These are phyloP conservation scores for Eriosoma lanigerum DNA, from an alignment of 1,140 invertebrate genomes.

Conservation along the genomic window DNA sequence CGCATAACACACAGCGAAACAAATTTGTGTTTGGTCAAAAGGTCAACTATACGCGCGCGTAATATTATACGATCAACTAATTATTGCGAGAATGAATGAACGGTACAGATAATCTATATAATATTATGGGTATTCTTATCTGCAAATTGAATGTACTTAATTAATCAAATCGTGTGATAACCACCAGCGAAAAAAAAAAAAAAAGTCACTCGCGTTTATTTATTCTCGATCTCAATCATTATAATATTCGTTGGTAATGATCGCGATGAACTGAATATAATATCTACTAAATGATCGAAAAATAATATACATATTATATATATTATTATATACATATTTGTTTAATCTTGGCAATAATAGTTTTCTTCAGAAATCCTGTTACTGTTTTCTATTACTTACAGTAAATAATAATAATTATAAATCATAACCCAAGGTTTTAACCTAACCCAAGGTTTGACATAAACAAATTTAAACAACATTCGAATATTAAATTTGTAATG, in stretches of 20 bases:
- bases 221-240: neutral
- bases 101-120: neutral
- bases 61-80: neutral
- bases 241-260: neutral
- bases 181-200: neutral
- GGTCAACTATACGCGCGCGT: neutral
- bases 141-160: neutral
- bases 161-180: neutral
- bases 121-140: too few relatives aligned
- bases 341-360: neutral
- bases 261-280: neutral
- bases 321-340: neutral
- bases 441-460: neutral
- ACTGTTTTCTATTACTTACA: neutral
- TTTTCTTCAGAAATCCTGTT: neutral
- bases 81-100: neutral
- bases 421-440: neutral
- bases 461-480: neutral
- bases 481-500: too few relatives aligned
- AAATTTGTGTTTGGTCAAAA: neutral
- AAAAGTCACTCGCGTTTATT: neutral
- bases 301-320: neutral
- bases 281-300: conserved; percentile 5
- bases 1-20: neutral
- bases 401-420: neutral